phyloP scores from a whole-genome alignment of 1,140 invertebrate species.

The Euglossa dilemma region DNA sequence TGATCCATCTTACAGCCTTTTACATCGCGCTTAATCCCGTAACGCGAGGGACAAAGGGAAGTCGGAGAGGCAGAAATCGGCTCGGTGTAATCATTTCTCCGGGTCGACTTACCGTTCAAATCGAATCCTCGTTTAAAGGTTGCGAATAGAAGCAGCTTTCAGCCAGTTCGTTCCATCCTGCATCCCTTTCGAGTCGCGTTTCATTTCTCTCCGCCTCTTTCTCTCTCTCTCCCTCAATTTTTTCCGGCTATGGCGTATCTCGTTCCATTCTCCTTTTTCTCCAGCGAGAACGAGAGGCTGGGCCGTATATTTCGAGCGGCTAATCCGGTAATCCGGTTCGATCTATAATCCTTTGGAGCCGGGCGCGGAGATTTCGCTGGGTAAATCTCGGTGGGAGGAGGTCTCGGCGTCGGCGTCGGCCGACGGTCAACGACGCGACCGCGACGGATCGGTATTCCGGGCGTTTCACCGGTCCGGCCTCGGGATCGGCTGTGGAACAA shows the following conservation, averaged over 20 bases:
- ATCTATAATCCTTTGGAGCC: conserved; percentile 19
- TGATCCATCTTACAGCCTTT: not conserved
- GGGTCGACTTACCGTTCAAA: not conserved
- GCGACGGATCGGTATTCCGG: not conserved
- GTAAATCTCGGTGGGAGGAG: not conserved
- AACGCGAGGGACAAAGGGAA: not conserved
- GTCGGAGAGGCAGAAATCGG: not conserved
- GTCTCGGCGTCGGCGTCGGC: not conserved
- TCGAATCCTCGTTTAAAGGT: conserved; percentile 20
- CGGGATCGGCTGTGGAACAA: not conserved
- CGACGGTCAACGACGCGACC: not conserved
- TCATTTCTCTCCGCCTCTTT: not conserved
- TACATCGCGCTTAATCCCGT: not conserved
- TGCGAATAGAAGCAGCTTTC: not conserved
- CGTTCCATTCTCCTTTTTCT: not conserved
- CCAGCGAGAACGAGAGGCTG: not conserved
- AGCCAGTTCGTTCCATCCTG: not conserved
- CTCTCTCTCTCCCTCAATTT: no score
- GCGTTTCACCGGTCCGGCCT: not conserved
- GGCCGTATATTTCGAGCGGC: conserved; percentile 11
- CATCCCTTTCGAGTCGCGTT: not conserved
- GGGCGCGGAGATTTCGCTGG: not conserved
- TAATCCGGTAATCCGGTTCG: conserved; percentile 37
- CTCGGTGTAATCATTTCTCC: conserved; percentile 7
- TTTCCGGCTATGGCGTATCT: not conserved